Conservation (phyloP, 2,888 invertebrate genomes). For the Oscheius myriophilus region DNA sequence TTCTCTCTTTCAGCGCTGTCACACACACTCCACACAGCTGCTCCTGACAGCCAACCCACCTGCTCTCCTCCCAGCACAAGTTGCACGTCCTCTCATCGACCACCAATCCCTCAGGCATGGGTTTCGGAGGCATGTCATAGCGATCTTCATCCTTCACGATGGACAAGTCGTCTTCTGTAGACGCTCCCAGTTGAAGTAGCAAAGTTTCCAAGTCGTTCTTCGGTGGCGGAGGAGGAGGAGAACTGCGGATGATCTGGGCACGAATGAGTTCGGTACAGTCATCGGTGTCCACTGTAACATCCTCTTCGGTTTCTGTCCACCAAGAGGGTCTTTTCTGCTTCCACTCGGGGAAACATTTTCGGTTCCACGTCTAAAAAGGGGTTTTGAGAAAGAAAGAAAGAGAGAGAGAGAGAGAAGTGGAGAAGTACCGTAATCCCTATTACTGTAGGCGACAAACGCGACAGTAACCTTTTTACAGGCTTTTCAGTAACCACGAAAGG, state of each 20-base stretch:
- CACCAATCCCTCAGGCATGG: constrained; percentile 12
- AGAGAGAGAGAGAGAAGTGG: no score
- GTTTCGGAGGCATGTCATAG: constrained; percentile 2
- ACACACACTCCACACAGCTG: no score
- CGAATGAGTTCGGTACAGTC: constrained; percentile 26
- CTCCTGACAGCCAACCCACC: constrained; percentile 16
- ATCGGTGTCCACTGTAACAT: constrained; percentile 5
- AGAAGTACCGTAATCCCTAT: no score
- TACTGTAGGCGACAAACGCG: no score
- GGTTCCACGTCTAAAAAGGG: constrained; percentile 42
- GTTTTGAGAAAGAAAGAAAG: not conserved
- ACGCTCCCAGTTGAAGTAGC: constrained; percentile 1
- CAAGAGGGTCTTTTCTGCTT: constrained; percentile 31
- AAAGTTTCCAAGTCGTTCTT: constrained; percentile 1
- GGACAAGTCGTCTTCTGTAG: constrained; percentile 16
- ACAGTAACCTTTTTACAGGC: no score
- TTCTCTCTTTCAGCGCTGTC: not conserved
- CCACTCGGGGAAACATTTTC: constrained; percentile 54
- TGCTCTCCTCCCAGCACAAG: constrained; percentile 53
- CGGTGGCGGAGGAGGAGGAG: not conserved
- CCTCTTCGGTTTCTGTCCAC: constrained; percentile 29
- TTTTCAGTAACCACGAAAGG: no score
- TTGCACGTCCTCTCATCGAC: constrained; percentile 54
- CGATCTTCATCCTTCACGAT: constrained; percentile 31
- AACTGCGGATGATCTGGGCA: constrained; percentile 10